phyloP scores from a whole-genome alignment of 2,797 vertebrate genomes.

The Brachyalestes nurse region DNA sequence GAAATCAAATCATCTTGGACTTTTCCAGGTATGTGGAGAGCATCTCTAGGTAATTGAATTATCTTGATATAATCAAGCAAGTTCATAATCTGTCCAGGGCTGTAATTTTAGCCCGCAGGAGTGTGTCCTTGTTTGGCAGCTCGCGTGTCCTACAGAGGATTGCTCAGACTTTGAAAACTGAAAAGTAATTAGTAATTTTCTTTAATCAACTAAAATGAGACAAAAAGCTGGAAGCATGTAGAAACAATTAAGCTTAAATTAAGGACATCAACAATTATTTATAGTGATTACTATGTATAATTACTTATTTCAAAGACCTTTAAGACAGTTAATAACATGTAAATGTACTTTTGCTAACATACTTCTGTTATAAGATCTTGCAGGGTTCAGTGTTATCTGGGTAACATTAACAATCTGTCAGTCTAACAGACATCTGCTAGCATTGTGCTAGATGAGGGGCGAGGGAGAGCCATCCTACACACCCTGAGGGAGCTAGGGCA shows the following conservation, averaged over 20 bases:
- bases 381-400: too few relatives aligned
- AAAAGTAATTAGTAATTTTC: conserved; percentile 2
- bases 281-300: background rate
- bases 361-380: too few relatives aligned
- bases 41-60: conserved; percentile 1
- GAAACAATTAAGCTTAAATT: background rate
- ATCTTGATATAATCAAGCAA: conserved; percentile 16
- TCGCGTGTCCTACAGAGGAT: background rate
- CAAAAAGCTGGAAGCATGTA: background rate
- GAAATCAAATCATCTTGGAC: conserved; percentile 12
- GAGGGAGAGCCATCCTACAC: too few relatives aligned
- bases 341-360: too few relatives aligned
- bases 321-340: too few relatives aligned
- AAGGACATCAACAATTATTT: background rate
- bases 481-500: too few relatives aligned
- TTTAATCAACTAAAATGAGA: background rate
- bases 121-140: background rate
- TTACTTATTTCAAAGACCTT: background rate
- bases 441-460: too few relatives aligned
- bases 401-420: too few relatives aligned
- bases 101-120: conserved; percentile 1
- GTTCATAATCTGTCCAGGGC: conserved; percentile 18
- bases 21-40: conserved; percentile 13
- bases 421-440: too few relatives aligned
- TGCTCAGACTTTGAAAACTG: background rate